A percentile compares a stretch with the other conserved stretches of the same genome.
These are phyloP conservation scores for Nematostella vectensis DNA, from an alignment of 92 coral and sea anemone species.

Conservation along the genomic window DNA sequence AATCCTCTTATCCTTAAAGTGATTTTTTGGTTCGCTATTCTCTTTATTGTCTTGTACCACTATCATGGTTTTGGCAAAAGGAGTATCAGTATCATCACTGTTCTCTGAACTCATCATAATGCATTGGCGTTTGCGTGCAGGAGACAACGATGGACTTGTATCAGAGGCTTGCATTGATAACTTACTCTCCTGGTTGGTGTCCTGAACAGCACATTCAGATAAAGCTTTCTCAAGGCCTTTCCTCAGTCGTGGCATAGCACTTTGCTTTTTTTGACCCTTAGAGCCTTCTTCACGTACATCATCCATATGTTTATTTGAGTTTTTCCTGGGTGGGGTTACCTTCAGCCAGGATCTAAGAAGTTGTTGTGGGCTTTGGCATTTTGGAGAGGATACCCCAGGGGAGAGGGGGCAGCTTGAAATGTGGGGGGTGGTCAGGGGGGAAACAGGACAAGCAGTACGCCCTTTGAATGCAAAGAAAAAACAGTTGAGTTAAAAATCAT, in stretches of 20 bases:
- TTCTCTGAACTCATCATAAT: too few species aligned
- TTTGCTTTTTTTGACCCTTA: too few species aligned
- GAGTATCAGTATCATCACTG: too few species aligned
- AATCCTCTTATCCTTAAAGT: too few species aligned
- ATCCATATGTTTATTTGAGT: too few species aligned
- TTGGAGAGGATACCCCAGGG: conserved; percentile 34
- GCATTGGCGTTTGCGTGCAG: conserved; percentile 38
- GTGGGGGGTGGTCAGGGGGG: conserved; percentile 4
- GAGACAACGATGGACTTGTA: conserved; percentile 12
- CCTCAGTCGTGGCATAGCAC: not conserved
- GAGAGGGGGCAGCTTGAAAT: conserved; percentile 7
- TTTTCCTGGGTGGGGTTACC: conserved; percentile 16
- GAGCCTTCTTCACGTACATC: too few species aligned
- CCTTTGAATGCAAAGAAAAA: too few species aligned
- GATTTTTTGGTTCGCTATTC: too few species aligned
- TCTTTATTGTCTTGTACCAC: too few species aligned
- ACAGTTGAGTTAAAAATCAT: too few species aligned
- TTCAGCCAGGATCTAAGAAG: conserved; percentile 69
- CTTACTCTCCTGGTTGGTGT: not conserved
- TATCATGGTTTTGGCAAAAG: too few species aligned
- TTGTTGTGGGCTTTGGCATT: conserved; percentile 69
- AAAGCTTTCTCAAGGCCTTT: not conserved
- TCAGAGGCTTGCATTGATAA: not conserved
- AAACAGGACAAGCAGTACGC: conserved; percentile 16
- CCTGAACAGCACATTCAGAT: not conserved